Conservation (phyloP, 2,797 vertebrate species). For the Lutra lutra region DNA sequence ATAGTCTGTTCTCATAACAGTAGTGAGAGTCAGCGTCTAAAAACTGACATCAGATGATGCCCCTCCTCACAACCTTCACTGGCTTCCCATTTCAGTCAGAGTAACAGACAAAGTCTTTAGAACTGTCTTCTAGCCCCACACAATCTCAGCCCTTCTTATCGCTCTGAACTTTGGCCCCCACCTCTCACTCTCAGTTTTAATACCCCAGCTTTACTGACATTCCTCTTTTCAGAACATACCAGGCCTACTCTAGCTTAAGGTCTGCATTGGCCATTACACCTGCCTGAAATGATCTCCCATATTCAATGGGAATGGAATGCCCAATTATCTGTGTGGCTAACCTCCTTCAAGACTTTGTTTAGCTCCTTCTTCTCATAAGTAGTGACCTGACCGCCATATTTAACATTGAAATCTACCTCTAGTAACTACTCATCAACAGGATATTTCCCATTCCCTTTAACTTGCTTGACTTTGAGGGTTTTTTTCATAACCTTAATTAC, state of each 20-base stretch:
- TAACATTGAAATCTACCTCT: background rate
- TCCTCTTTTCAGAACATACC: background rate
- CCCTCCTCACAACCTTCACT: background rate
- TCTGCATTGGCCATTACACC: background rate
- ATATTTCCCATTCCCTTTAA: background rate
- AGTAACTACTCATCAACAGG: background rate
- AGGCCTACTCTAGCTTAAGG: background rate
- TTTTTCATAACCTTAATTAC: background rate
- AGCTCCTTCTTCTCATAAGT: background rate
- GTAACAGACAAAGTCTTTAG: background rate
- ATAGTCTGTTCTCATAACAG: background rate
- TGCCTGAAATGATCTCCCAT: background rate
- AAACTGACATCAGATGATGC: background rate
- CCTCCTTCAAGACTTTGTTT: background rate
- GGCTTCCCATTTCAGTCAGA: background rate
- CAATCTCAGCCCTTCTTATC: background rate
- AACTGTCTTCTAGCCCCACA: background rate
- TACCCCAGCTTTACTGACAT: background rate
- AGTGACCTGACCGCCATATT: background rate
- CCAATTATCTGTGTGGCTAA: background rate
- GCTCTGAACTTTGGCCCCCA: background rate
- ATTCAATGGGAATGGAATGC: background rate
- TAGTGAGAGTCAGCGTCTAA: background rate
- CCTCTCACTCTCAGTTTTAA: background rate
- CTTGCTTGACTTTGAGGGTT: background rate